Base-by-base conservation (phyloP, 1,140 invertebrate genomes). In the Orchesella cincta region DNA sequence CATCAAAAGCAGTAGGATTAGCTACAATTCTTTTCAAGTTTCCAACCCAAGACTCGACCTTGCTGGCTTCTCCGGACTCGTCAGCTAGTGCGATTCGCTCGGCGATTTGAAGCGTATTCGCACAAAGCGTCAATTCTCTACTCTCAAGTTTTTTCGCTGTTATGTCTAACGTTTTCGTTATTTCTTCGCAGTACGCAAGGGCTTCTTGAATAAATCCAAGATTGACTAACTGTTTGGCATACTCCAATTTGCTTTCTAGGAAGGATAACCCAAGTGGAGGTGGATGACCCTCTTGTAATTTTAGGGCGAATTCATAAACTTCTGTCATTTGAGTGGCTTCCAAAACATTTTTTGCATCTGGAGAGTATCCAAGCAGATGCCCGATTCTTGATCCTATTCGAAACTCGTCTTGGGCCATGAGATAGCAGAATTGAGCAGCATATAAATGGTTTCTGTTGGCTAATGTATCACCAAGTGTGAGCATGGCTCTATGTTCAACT, bases 351-450 rank as follows among this genome's bases (percentile, higher is more conserved):
- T 54, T 31, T 14, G 20, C 29, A 8, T 92, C 92, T 36, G 89
- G 91, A 16, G 91, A 91, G 86, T 96, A 93, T 80, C 91, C 88
- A n/a, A 86, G 83, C 79, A 91, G 91, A 2, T 88, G 83, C 79
- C 88, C 87, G 33, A 89, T 86, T 75, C 80, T 88, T 85, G 84
- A 87, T 82, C 89, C 92, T 0, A 86, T 84, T 0, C 90, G 90
- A 85, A 94, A 93, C 73, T 90, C 89, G 72, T 92, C 89, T 83
- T 95, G 91, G 0, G 93, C 93, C 84, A 97, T 91, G 76, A 98
- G 86, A 86, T 97, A 97, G 85, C 95, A 97, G 84, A 98, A 96
- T 83, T 98, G 96, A 16, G 95, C 93, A 1, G 93, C 95, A 85
- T 92, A 91, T 31, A 95, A 16, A 20, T 76, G 79, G 74, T 80